Evolutionary conservation across 2,888 invertebrate species (phyloP), one percentile per base, ranked within the genome.

Genomic region (Polietes domitor): DNA sequence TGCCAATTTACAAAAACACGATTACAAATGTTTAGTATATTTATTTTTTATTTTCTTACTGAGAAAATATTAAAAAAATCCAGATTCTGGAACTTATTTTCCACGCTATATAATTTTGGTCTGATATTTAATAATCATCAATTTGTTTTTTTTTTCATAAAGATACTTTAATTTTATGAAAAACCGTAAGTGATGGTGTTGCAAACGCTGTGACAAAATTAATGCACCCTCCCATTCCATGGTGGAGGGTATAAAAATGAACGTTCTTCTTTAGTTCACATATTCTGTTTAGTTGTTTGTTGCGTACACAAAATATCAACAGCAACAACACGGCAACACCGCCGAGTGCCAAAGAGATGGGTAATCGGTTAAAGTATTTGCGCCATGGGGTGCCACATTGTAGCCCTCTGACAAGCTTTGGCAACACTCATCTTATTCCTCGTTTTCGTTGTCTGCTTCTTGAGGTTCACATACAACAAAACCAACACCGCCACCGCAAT

Each of bases 291-390:
- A 37, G 65, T 74, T 79, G 55, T 83, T 81, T 80, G 77, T 83
- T 85, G 85, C 85, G 85, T 85, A 83, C 74, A 73, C 77, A 79
- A 85, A 85, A 83, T 73, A 78, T 83, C 74, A 55, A 55, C 79
- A 83, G 79, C 82, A 75, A 73, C 77, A 82, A 61, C 1, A 79
- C 72, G 68, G 79, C 80, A 80, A 81, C 37, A 65, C 24, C 32
- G 61, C 28, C 76, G 83, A 85, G 84, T 83, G 84, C 81, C 78
- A 84, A 76, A 68, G 75, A 85, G 86, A 86, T 87, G 81, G 85
- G 85, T 86, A 87, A 87, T 87, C 86, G 86, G 85, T 81, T 86
- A 78, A 86, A 87, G 87, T 86, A 88, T 88, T 86, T 86, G 87
- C 87, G 79, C 87, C 87, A 86, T 85, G 87, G 88, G 88, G 88